Evolutionary conservation across 2,888 invertebrate species (phyloP).

Genomic region (Noctuana brunneofusca): DNA sequence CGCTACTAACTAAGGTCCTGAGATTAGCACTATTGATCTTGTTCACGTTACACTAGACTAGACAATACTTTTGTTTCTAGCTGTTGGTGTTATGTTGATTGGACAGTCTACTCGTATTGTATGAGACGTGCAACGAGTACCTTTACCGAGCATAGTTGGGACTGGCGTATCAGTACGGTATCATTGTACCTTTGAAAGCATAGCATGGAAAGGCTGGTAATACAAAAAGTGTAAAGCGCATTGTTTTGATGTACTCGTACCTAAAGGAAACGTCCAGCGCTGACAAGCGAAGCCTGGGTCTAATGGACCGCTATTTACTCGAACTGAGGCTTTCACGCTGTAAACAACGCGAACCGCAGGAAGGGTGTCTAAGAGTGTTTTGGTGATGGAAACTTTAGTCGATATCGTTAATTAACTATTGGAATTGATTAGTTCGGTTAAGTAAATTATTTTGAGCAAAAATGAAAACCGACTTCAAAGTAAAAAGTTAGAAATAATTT

Average conservation of each 20-base stretch:
- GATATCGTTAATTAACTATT: constrained; percentile 15
- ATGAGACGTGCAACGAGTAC: constrained; percentile 47
- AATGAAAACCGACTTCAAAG: too few species aligned
- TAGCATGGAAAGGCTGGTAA: constrained; percentile 53
- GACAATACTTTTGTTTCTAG: constrained; percentile 34
- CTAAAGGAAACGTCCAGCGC: constrained; percentile 54
- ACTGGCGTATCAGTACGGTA: constrained; percentile 55
- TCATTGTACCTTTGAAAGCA: constrained; percentile 63
- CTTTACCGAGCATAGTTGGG: constrained; percentile 35
- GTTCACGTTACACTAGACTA: not conserved
- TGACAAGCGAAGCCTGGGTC: constrained; percentile 60
- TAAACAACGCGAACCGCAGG: constrained; percentile 44
- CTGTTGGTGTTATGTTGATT: constrained; percentile 32
- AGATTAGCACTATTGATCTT: constrained; percentile 19
- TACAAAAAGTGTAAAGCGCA: constrained; percentile 70
- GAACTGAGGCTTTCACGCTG: constrained; percentile 54
- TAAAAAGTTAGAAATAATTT: too few species aligned
- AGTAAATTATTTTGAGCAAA: too few species aligned
- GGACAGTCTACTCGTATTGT: constrained; percentile 54
- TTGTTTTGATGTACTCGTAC: constrained; percentile 62
- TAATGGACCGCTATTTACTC: constrained; percentile 71
- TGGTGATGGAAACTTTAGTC: constrained; percentile 21
- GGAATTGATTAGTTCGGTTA: not conserved
- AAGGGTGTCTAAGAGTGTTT: constrained; percentile 32
- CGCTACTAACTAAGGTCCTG: constrained; percentile 5